Percentiles rank a stretch among this genome's conserved stretches.
phyloP scores from a whole-genome alignment of 2,113 vertebrate genomes.

The Grallaria varia region DNA sequence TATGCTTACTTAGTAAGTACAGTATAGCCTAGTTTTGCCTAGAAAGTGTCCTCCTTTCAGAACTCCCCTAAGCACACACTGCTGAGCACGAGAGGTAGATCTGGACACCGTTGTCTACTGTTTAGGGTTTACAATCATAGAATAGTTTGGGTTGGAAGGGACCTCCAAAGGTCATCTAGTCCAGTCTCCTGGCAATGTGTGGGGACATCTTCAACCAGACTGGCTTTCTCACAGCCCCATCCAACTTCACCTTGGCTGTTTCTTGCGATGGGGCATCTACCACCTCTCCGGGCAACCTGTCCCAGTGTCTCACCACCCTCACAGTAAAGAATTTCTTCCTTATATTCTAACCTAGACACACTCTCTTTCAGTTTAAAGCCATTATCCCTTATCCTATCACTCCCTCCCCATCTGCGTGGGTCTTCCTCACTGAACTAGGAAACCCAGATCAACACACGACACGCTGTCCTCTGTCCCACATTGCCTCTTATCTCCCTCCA shows the following conservation, averaged over 20 bases:
- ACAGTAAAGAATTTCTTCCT: not conserved
- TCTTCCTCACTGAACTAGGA: not conserved
- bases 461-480: fast-evolving
- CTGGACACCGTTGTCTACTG: not conserved
- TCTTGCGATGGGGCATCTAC: not conserved
- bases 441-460: fast-evolving
- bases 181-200: not conserved
- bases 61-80: fast-evolving
- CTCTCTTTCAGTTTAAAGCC: not conserved
- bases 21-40: not conserved
- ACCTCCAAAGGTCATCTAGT: not conserved
- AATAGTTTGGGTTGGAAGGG: not conserved
- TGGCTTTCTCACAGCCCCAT: not conserved
- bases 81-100: not conserved
- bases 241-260: not conserved
- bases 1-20: not conserved
- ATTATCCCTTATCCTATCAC: not conserved
- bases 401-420: not conserved
- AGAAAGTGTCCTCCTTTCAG: not conserved
- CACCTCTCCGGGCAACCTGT: not conserved
- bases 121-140: not conserved
- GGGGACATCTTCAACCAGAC: not conserved
- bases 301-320: not conserved
- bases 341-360: not conserved
- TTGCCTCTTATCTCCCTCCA: not conserved